Conservation (phyloP, 2,797 vertebrate species). For the Lophotriccus pileatus region DNA sequence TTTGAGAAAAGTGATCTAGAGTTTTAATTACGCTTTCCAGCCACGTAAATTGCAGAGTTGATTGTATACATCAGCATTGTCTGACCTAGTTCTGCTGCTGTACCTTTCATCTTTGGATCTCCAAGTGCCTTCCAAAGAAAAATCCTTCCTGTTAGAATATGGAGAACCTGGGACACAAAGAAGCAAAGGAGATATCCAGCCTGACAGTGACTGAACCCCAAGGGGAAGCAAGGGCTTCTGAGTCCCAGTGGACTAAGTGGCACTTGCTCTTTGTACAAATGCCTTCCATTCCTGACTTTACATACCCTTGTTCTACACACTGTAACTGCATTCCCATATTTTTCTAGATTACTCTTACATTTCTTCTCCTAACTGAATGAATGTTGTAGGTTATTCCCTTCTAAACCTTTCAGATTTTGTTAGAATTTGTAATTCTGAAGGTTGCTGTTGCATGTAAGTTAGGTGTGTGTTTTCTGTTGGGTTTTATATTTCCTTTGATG, state of each 20-base stretch:
- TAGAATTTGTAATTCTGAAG: neutral
- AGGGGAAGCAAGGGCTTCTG: neutral
- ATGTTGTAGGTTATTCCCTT: neutral
- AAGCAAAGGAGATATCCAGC: neutral
- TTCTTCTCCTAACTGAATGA: neutral
- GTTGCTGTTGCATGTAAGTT: neutral
- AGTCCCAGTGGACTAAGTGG: neutral
- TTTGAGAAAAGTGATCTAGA: slow-evolving; percentile 1
- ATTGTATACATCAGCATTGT: slow-evolving; percentile 5
- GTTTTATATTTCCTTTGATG: neutral
- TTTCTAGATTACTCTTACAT: neutral
- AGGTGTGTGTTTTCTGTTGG: neutral
- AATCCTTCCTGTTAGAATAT: neutral
- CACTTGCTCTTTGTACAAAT: neutral
- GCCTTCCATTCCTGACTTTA: neutral
- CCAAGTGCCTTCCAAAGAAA: neutral
- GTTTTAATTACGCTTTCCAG: slow-evolving; percentile 38
- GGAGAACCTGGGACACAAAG: neutral
- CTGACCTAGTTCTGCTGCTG: slow-evolving; percentile 40
- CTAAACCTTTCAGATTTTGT: neutral
- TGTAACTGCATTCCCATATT: neutral
- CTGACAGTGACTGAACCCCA: neutral
- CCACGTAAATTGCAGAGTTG: slow-evolving; percentile 29
- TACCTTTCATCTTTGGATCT: slow-evolving; percentile 40
- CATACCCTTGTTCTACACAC: neutral